These are phyloP conservation scores for Caenorhabditis sulstoni DNA, from an alignment of 2,888 invertebrate genomes.

Conservation along the genomic window DNA sequence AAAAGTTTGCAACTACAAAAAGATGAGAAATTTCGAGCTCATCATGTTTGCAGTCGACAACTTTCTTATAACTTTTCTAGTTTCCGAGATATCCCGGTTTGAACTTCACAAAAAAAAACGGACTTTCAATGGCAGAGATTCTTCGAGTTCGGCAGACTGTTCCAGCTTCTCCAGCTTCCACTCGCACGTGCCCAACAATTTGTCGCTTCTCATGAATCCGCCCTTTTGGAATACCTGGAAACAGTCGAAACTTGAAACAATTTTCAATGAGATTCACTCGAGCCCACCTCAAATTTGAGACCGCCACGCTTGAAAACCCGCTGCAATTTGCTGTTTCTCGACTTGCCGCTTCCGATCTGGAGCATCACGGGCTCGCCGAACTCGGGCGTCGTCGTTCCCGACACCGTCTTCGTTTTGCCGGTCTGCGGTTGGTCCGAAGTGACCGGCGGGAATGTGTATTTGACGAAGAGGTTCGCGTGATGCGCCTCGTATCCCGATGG, in stretches of 20 bases:
- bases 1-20: too few species aligned
- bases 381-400: constrained; percentile 87
- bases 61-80: too few species aligned
- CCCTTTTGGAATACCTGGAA: constrained; percentile 85
- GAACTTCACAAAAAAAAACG: constrained; percentile 9
- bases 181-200: constrained; percentile 88
- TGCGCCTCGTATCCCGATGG: constrained; percentile 69
- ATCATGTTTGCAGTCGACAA: too few species aligned
- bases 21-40: too few species aligned
- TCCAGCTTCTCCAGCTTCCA: constrained; percentile 93
- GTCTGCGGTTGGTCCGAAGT: constrained; percentile 87
- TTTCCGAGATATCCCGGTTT: too few species aligned
- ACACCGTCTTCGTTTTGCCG: constrained; percentile 88
- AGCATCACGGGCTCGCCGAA: constrained; percentile 68
- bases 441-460: constrained; percentile 89
- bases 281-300: constrained; percentile 88
- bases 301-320: constrained; percentile 91
- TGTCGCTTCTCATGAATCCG: constrained; percentile 93
- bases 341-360: constrained; percentile 66
- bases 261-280: too few species aligned
- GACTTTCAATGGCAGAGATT: constrained; percentile 82
- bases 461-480: constrained; percentile 68
- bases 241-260: too few species aligned
- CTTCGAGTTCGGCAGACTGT: constrained; percentile 90
- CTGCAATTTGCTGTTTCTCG: constrained; percentile 84